phyloP scores from a whole-genome alignment of 2,797 vertebrate genomes.

The Balearica regulorum region DNA sequence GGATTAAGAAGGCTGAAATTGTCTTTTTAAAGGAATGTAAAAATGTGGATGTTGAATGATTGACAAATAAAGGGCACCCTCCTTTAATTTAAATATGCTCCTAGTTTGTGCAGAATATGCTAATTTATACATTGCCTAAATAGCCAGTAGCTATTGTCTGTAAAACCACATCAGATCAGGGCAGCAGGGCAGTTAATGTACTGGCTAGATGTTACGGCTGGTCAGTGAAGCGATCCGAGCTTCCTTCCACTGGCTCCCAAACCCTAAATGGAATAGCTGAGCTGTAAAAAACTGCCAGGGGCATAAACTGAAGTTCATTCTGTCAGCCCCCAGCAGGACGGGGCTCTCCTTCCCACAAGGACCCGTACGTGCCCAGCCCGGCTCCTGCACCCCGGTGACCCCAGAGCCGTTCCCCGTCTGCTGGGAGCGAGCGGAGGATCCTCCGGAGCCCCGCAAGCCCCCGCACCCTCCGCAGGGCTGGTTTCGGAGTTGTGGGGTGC shows the following conservation, averaged over 20 bases:
- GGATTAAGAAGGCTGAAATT: not conserved
- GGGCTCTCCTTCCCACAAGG: conserved; percentile 26
- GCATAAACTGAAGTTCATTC: conserved; percentile 61
- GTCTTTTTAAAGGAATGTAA: conserved; percentile 16
- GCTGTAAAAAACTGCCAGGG: conserved; percentile 67
- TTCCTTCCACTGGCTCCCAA: conserved; percentile 64
- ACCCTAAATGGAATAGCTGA: conserved; percentile 69
- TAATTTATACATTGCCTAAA: conserved; percentile 71
- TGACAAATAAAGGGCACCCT: conserved; percentile 60
- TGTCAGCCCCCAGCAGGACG: conserved; percentile 45
- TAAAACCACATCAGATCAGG: conserved; percentile 71
- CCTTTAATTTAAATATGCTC: conserved; percentile 62
- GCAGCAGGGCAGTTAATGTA: conserved; percentile 73
- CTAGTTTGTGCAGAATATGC: conserved; percentile 58
- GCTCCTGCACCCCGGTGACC: not conserved
- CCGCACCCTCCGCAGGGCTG: accelerated
- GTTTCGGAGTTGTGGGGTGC: not conserved
- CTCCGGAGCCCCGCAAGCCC: not conserved
- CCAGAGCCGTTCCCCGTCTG: not conserved
- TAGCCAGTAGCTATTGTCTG: conserved; percentile 71
- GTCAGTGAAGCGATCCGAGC: conserved; percentile 71
- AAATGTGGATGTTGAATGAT: conserved; percentile 5
- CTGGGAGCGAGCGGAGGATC: not conserved
- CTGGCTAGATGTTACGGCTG: conserved; percentile 70
- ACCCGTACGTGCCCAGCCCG: not conserved